A percentile compares a stretch with the other conserved stretches of the same genome.
These are phyloP conservation scores for Globodera rostochiensis DNA, from an alignment of 1,140 invertebrate genomes.

Conservation along the genomic window DNA sequence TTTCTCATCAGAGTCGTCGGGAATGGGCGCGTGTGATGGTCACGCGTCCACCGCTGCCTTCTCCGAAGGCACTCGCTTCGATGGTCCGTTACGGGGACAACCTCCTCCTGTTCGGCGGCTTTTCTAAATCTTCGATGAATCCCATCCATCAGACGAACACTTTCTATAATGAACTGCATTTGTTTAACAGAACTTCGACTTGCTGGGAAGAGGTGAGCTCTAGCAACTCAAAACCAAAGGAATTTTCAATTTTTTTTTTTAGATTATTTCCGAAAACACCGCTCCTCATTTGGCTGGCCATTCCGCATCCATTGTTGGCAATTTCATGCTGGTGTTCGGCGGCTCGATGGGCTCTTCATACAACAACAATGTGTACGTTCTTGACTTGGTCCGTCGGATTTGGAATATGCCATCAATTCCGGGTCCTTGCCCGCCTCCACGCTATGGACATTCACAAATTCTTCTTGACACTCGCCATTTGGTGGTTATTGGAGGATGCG, in stretches of 20 bases:
- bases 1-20: slow-evolving; percentile 34
- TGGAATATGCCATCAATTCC: slow-evolving; percentile 52
- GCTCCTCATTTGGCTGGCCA: slow-evolving; percentile 81
- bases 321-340: slow-evolving; percentile 67
- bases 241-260: slow-evolving; percentile 63
- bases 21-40: slow-evolving; percentile 46
- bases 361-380: slow-evolving; percentile 53
- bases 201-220: slow-evolving; percentile 75
- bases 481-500: slow-evolving; percentile 73
- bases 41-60: slow-evolving; percentile 82
- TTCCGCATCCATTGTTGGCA: slow-evolving; percentile 83
- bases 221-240: too few relatives aligned
- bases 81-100: slow-evolving; percentile 82
- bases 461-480: slow-evolving; percentile 67
- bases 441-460: slow-evolving; percentile 54
- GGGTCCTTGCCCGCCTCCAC: slow-evolving; percentile 50
- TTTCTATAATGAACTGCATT: slow-evolving; percentile 77
- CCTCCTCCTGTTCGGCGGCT: slow-evolving; percentile 88
- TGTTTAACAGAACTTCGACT: slow-evolving; percentile 81
- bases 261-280: slow-evolving; percentile 46
- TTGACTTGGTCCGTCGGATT: slow-evolving; percentile 40
- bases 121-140: slow-evolving; percentile 87
- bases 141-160: slow-evolving; percentile 77
- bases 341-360: slow-evolving; percentile 53
- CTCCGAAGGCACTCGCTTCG: slow-evolving; percentile 89